phyloP scores from a whole-genome alignment of 2,113 vertebrate species.

The Nannospalax galili region DNA sequence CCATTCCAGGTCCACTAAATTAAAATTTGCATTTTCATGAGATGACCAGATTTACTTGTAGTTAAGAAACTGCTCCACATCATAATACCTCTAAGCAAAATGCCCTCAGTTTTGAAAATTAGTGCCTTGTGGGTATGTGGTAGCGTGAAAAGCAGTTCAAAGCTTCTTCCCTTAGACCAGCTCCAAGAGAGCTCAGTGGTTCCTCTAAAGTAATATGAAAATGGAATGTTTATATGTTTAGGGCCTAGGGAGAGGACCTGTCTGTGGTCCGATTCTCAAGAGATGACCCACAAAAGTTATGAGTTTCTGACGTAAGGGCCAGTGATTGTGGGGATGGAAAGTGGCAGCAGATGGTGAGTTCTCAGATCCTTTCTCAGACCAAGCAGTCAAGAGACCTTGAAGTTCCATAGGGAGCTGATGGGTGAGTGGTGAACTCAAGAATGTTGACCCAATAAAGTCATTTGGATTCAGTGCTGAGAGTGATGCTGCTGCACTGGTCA shows the following conservation, averaged over 20 bases:
- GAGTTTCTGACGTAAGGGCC: neutral
- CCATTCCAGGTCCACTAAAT: neutral
- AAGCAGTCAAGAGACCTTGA: neutral
- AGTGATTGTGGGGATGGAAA: neutral
- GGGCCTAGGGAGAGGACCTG: neutral
- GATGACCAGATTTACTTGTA: neutral
- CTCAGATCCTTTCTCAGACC: neutral
- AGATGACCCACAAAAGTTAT: neutral
- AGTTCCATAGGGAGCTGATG: neutral
- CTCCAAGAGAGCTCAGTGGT: neutral
- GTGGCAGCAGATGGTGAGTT: neutral
- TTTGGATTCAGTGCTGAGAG: neutral
- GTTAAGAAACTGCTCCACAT: neutral
- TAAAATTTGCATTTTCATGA: constrained; percentile 2
- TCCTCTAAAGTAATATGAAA: neutral
- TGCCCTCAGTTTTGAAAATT: neutral
- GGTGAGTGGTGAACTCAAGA: neutral
- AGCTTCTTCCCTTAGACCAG: neutral
- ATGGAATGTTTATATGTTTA: neutral
- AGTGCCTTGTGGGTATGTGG: neutral
- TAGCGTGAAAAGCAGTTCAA: neutral
- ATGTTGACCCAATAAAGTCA: neutral
- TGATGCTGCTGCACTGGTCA: neutral
- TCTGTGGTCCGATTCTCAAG: constrained; percentile 2
- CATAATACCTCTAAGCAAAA: neutral